Evolutionary conservation across 2,888 invertebrate genomes (phyloP), one percentile per base, ranked within the genome.

Genomic region (Apeira syringaria): DNA sequence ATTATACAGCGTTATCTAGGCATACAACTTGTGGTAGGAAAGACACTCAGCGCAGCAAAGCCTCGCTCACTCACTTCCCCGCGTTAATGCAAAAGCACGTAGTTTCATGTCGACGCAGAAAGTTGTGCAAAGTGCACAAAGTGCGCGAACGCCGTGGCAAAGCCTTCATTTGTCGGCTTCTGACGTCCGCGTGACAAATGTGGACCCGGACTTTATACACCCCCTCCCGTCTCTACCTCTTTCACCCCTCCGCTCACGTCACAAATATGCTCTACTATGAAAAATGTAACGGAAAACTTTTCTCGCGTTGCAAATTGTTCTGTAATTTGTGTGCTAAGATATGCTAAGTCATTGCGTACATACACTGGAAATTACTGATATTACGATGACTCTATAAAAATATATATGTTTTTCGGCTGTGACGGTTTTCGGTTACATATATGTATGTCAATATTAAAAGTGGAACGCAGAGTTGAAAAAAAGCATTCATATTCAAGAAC

Each of bases 151-250:
- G 74, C 73, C 79, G 77, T 74, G 73, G 83, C 79, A 84, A 87
- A 85, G 88, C 87, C 88, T 87, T 90, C 89, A 90, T 90, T 89
- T 90, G 90, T 90, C 87, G 88, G 74, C 85, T 82, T 74, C 74
- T 90, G 88, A 88, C 87, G 81, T 69, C 76, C 77, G 77, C 73
- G 81, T 88, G 90, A 90, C 88, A 90, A 90, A 90, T 89, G 85
- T 84, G 81, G 80, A 83, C 84, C 75, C 68, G 71, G 47, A 72
- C 80, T 83, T 78, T 80, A 80, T 78, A 69, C 74, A 64, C 73
- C 70, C 67, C 62, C 60, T 35, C 27, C 24, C 55, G 24, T 22
- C 31, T 18, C 63, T 54, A 64, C 47, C 61, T 60, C 64, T 68
- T 72, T 63, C 20, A 20, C 20, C 20, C 17, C 7, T 20, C 20